Evolutionary conservation across 2,797 vertebrate species (phyloP).

Genomic region (Eleutherodactylus coqui): DNA sequence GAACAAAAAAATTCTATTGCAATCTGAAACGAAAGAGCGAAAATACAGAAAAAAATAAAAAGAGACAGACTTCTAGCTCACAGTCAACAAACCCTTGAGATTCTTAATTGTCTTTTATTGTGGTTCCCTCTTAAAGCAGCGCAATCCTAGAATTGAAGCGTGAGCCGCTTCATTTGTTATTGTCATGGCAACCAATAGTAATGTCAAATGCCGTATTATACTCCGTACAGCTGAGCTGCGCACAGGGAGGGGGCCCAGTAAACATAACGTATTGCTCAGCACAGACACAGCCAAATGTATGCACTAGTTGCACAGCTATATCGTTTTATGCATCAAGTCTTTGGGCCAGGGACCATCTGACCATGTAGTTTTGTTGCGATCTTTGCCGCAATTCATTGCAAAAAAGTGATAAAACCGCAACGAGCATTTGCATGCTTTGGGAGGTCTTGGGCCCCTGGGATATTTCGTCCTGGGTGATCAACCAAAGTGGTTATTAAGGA

Average conservation of each 20-base stretch:
- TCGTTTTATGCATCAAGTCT: too few species aligned
- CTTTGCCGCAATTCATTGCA: too few species aligned
- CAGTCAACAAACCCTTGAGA: neutral
- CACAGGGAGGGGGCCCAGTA: neutral
- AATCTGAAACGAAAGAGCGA: neutral
- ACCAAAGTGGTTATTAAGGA: too few species aligned
- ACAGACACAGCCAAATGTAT: neutral
- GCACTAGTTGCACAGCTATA: too few species aligned
- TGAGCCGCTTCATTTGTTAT: constrained; percentile 23
- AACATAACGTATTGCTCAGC: constrained; percentile 3
- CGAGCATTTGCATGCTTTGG: too few species aligned
- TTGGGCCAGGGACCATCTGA: too few species aligned
- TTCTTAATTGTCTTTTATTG: neutral
- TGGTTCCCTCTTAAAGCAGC: constrained; percentile 8
- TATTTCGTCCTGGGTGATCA: too few species aligned
- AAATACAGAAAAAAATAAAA: neutral
- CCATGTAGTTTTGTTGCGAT: too few species aligned
- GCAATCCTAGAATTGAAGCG: neutral
- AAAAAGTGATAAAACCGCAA: too few species aligned
- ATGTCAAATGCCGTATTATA: constrained; percentile 12
- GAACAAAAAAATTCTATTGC: neutral
- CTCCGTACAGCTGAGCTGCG: constrained; percentile 22
- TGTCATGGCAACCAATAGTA: constrained; percentile 44
- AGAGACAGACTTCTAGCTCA: neutral
- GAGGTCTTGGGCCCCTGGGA: too few species aligned